Base-by-base conservation (phyloP, 2,888 invertebrate species). In the Andrena camellia region DNA sequence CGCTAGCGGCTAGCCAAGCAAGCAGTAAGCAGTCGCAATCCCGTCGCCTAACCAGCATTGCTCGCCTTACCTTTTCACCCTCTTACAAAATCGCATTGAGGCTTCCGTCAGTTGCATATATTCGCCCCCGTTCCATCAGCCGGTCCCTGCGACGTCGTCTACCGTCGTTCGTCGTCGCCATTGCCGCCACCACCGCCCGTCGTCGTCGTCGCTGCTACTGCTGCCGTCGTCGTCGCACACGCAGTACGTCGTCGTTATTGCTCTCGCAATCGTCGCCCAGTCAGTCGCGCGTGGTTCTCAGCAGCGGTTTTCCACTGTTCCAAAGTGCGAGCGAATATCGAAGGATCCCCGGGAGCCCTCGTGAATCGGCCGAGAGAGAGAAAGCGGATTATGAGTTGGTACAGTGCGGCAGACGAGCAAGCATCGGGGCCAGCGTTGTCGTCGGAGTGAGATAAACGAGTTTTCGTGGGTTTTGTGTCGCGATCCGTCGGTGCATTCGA, bases 31-130 rank as follows among this genome's bases (percentile, higher is more conserved):
- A 92, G 93, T 93, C 91, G 92, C 92, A 92, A 92, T 92, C 91
- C 93, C 93, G 93, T 93, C 93, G 92, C 91, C 93, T 93, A 92
- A 92, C 92, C 92, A 93, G 92, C 92, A 92, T 93, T 88, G 92
- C 92, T 93, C 92, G 92, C 93, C 91, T 92, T 91, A 91, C 89
- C 94, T 95, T 95, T 95, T 95, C 95, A 95, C 95, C 92, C 92
- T 91, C 89, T 88, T 87, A 88, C 85, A 87, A 89, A 91, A 90
- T 88, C 88, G 90, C 89, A 91, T 91, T 87, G 90, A 91, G 91
- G 91, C 91, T 90, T 91, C 90, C 91, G 90, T 91, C 91, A 91
- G 90, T 89, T 89, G 90, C 90, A 91, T 87, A 82, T 85, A 89
- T 78, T 87, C 70, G 84, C 76, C 79, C 57, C 86, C 88, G 84